Conservation (phyloP, 2,888 invertebrate genomes). For the Girardia tigrina region DNA sequence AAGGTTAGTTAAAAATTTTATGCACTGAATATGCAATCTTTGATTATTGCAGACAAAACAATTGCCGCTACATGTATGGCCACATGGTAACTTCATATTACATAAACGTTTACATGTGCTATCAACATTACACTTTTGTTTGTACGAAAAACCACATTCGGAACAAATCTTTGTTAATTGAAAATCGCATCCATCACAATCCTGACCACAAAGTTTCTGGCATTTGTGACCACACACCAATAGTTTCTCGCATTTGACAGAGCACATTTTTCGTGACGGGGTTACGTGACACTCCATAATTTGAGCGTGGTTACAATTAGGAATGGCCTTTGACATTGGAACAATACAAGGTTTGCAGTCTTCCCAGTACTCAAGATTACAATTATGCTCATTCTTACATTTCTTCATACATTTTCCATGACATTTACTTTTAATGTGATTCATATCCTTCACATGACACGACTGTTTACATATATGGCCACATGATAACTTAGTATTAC, state of each 20-base stretch:
- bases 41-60: conserved; percentile 43
- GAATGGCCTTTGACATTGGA: neutral
- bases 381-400: conserved; percentile 25
- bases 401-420: neutral
- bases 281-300: neutral
- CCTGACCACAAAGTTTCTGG: conserved; percentile 39
- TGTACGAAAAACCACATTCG: neutral
- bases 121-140: neutral
- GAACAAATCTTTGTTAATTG: conserved; percentile 16
- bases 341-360: neutral
- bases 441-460: neutral
- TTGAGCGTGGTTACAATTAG: neutral
- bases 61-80: conserved; percentile 43
- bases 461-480: conserved; percentile 4
- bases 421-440: neutral
- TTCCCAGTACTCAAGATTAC: conserved; percentile 27
- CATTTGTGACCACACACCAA: conserved; percentile 40
- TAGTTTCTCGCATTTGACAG: conserved; percentile 38
- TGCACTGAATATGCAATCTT: conserved; percentile 25
- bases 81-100: conserved; percentile 40
- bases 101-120: conserved; percentile 40
- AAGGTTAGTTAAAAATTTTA: conserved; percentile 38
- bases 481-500: neutral
- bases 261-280: neutral
- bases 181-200: conserved; percentile 38